Base-by-base conservation (phyloP, 2,797 vertebrate species). In the Helicolenus hilgendorfi region DNA sequence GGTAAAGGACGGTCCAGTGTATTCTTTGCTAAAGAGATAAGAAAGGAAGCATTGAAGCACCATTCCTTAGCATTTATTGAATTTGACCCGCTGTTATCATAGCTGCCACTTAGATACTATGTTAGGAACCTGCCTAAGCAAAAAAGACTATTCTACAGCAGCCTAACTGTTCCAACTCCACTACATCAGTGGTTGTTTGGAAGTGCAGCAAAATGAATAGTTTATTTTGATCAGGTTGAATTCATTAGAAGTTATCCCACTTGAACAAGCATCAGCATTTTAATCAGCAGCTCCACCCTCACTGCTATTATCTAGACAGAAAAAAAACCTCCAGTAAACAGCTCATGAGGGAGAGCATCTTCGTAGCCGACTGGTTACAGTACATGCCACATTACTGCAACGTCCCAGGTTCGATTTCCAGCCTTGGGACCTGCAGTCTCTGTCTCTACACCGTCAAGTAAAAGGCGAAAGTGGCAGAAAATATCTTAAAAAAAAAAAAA, bases 161-260 rank as follows among this genome's bases (percentile, higher is more conserved):
- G 62, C 31, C 31, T 36, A 31, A 31, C 49, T 55, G 9, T 27
- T 79, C 18, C 67, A 15, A 77, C 31, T 70, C 11, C 27, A 14
- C 45, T 70, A 36, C 38, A 65, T 41, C 29, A 68, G 35, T 49
- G 22, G 3, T 35, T 72, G 18, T 83, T 76, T 26, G 15, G 6
- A 26, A 67, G 62, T 64, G 31, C 7, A 67, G 36, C 33, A 33
- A 80, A 79, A 81, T 72, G 1, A 70, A 69, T 67, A 20, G 41
- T 68, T 83, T 27, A 55, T 45, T 78, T 67, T 13, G 74, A 90
- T 90, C 78, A 81, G 20, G 62, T 60, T 53, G 4, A 65, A 81
- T 81, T 86, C 29, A 75, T 24, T 8, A 24, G n/a, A 45, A 83
- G 62, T 83, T 0, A 84, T 55, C 7, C 29, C 75, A 64, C 72